A percentile compares a stretch with the other conserved stretches of the same genome.
These are phyloP conservation scores for Spodoptera exigua DNA, from an alignment of 2,888 invertebrate genomes.

Conservation along the genomic window DNA sequence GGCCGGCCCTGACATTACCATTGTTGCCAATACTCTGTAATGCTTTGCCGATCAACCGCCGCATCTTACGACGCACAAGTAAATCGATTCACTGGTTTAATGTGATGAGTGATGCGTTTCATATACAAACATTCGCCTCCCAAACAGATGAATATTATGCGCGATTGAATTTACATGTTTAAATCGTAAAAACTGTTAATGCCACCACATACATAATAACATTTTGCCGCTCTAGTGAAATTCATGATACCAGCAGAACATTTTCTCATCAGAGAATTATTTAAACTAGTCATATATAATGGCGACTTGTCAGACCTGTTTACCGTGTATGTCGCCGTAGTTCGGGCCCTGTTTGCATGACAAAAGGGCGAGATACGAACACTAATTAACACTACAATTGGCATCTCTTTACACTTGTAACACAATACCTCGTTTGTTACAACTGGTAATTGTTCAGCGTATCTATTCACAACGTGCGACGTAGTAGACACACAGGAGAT, in stretches of 20 bases:
- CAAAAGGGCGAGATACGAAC: slow-evolving; percentile 49
- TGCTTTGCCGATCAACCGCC: slow-evolving; percentile 23
- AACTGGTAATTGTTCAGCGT: slow-evolving; percentile 44
- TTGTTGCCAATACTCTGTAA: slow-evolving; percentile 28
- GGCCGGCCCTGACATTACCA: slow-evolving; percentile 57
- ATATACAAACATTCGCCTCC: slow-evolving; percentile 8
- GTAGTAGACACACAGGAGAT: slow-evolving; percentile 18
- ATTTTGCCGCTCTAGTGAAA: slow-evolving; percentile 20
- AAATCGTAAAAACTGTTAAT: slow-evolving; percentile 29
- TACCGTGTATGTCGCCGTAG: slow-evolving; percentile 16
- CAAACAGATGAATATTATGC: slow-evolving; percentile 25
- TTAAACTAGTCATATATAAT: slow-evolving; percentile 17
- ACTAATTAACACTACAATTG: slow-evolving; percentile 62
- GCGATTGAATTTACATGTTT: slow-evolving; percentile 42
- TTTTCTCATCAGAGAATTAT: slow-evolving; percentile 21
- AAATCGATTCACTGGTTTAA: slow-evolving; percentile 7
- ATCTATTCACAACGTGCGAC: slow-evolving; percentile 40
- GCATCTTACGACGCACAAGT: slow-evolving; percentile 5
- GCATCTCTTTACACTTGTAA: slow-evolving; percentile 50
- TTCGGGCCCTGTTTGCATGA: slow-evolving; percentile 36
- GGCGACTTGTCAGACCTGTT: slow-evolving; percentile 43
- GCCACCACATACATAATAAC: slow-evolving; percentile 32
- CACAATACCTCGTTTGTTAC: slow-evolving; percentile 55
- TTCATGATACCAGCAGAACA: slow-evolving; percentile 12
- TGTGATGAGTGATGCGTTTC: slow-evolving; percentile 1